A percentile compares a stretch with the other conserved stretches of the same genome.
Conservation (phyloP, 2,113 vertebrate genomes). For the Himantopus leucocephalus region DNA sequence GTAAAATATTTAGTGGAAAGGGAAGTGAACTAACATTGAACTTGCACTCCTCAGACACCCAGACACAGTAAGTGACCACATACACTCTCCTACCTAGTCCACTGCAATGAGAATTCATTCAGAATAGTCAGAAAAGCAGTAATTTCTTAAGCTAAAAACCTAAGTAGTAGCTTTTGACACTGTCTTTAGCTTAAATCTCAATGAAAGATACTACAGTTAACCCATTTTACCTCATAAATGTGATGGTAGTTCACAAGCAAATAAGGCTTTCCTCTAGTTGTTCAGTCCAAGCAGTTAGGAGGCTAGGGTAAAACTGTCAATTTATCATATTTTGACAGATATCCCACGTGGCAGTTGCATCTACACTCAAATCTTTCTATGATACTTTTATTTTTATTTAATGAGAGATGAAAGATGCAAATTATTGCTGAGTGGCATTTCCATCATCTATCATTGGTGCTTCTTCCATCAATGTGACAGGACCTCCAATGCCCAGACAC, state of each 20-base stretch:
- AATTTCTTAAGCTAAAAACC: neutral
- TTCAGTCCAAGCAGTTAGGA: neutral
- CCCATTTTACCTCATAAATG: neutral
- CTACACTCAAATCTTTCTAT: neutral
- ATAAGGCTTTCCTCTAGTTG: neutral
- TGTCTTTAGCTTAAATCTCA: neutral
- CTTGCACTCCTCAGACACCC: neutral
- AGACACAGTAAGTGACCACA: fast-evolving
- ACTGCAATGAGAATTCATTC: neutral
- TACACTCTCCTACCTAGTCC: neutral
- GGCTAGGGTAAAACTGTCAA: neutral
- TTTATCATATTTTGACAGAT: neutral
- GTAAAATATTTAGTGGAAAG: neutral
- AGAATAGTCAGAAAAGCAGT: neutral
- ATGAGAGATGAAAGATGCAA: slow-evolving; percentile 21
- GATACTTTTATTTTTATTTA: neutral
- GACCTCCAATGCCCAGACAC: neutral
- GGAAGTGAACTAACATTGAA: neutral
- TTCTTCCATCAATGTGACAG: neutral
- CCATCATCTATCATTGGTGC: neutral
- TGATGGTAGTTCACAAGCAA: neutral
- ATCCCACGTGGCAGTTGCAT: neutral
- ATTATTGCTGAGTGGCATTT: neutral
- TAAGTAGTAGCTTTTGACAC: neutral
- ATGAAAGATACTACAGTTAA: neutral